A percentile compares a stretch with the other conserved stretches of the same genome.
These are phyloP conservation scores for Gadus chalcogrammus DNA, from an alignment of 2,113 vertebrate genomes.

Conservation along the genomic window DNA sequence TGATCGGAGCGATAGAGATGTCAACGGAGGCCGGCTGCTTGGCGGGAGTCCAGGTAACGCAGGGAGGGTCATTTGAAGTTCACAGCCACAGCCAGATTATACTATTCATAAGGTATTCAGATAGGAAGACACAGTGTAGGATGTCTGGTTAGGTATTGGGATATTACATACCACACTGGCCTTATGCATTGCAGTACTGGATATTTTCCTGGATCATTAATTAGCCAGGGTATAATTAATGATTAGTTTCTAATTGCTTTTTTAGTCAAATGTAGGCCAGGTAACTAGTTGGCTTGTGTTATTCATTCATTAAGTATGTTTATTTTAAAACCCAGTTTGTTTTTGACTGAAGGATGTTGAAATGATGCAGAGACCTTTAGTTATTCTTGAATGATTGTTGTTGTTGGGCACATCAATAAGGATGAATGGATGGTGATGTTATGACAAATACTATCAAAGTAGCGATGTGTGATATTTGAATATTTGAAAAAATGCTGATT, in stretches of 20 bases:
- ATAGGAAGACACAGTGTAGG: too few relatives aligned
- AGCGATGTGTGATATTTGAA: too few relatives aligned
- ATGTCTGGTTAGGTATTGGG: background rate
- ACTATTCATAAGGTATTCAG: slow-evolving; percentile 5
- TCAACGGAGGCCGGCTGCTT: too few relatives aligned
- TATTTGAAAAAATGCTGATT: too few relatives aligned
- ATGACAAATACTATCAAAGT: too few relatives aligned
- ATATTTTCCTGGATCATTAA: background rate
- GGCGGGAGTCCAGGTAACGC: too few relatives aligned
- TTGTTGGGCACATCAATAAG: too few relatives aligned
- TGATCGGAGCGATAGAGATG: too few relatives aligned
- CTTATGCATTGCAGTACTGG: background rate
- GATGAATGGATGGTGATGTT: too few relatives aligned
- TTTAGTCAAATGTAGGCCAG: slow-evolving; percentile 6
- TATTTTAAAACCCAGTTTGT: slow-evolving; percentile 14
- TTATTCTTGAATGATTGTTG: too few relatives aligned
- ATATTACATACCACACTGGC: background rate
- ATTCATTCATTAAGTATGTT: slow-evolving; percentile 22
- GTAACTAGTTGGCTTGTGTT: slow-evolving; percentile 12
- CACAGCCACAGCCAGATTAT: background rate
- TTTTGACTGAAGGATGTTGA: background rate
- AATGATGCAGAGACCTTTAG: background rate
- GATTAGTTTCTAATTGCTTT: too few relatives aligned
- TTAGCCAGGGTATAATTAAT: too few relatives aligned
- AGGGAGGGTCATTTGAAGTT: slow-evolving; percentile 7